A percentile compares a stretch with the other conserved stretches of the same genome.
Evolutionary conservation across 2,888 invertebrate species (phyloP).

Genomic region (Ophioninae sp.): DNA sequence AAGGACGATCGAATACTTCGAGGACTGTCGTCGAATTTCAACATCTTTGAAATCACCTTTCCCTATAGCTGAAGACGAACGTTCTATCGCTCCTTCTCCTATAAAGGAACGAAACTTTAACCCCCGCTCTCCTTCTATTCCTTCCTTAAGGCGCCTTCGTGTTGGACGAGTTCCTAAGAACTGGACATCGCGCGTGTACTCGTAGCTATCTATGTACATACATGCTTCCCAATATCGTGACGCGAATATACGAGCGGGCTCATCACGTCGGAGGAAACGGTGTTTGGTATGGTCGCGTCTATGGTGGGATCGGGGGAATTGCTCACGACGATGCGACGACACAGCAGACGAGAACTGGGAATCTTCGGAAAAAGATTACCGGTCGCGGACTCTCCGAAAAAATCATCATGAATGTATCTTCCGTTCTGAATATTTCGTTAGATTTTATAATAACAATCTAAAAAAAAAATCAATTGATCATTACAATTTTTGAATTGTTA

Average conservation of each 20-base stretch:
- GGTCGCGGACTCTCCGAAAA: slow-evolving; percentile 29
- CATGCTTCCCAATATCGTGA: neutral
- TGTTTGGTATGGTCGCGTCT: slow-evolving; percentile 3
- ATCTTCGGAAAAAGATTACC: slow-evolving; percentile 24
- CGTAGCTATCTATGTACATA: neutral
- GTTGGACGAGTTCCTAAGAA: slow-evolving; percentile 23
- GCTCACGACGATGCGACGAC: neutral
- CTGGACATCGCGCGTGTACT: slow-evolving; percentile 7
- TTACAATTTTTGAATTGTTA: too few relatives aligned
- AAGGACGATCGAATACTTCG: too few relatives aligned
- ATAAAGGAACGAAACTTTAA: slow-evolving; percentile 1
- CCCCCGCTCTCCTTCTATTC: neutral
- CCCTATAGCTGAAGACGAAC: slow-evolving; percentile 3
- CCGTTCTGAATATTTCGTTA: too few relatives aligned
- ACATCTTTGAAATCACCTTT: neutral
- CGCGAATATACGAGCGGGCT: neutral
- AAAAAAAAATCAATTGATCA: too few relatives aligned
- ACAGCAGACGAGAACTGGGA: slow-evolving; percentile 41
- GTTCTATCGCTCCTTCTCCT: slow-evolving; percentile 26
- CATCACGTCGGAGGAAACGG: slow-evolving; percentile 24
- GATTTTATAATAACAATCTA: too few relatives aligned
- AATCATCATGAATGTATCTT: neutral
- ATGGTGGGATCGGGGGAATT: slow-evolving; percentile 35
- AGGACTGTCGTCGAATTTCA: too few relatives aligned
- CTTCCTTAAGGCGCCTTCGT: slow-evolving; percentile 3